Conservation (phyloP, 1,140 invertebrate species). For the Sitobion miscanthi region DNA sequence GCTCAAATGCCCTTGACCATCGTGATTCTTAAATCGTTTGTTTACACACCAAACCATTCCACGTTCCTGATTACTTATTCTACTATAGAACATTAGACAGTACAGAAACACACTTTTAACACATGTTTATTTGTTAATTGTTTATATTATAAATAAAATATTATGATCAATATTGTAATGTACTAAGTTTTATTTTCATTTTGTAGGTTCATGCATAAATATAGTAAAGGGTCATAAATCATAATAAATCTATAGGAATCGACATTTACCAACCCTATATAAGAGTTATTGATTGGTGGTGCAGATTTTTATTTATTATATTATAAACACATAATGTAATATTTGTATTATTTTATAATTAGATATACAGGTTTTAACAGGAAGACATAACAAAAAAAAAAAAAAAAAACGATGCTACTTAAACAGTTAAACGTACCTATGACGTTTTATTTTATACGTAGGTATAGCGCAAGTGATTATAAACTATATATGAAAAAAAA, state of each 20-base stretch:
- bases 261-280: not conserved
- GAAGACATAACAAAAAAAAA: too few relatives aligned
- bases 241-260: not conserved
- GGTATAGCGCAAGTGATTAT: too few relatives aligned
- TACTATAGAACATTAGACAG: not conserved
- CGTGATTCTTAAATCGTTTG: not conserved
- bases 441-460: too few relatives aligned
- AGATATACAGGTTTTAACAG: not conserved
- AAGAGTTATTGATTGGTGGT: not conserved
- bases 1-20: conserved; percentile 23
- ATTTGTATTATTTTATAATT: not conserved
- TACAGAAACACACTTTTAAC: not conserved
- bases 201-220: not conserved
- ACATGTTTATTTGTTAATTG: not conserved
- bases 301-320: not conserved
- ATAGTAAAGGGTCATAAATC: not conserved
- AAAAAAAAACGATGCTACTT: too few relatives aligned
- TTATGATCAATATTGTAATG: not conserved
- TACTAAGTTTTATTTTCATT: not conserved
- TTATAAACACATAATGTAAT: not conserved
- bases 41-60: not conserved
- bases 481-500: too few relatives aligned
- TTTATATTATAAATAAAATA: not conserved
- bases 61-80: not conserved
- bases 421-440: too few relatives aligned